Base-by-base conservation (phyloP, 2,797 vertebrate genomes). In the Cetoscarus ocellatus region DNA sequence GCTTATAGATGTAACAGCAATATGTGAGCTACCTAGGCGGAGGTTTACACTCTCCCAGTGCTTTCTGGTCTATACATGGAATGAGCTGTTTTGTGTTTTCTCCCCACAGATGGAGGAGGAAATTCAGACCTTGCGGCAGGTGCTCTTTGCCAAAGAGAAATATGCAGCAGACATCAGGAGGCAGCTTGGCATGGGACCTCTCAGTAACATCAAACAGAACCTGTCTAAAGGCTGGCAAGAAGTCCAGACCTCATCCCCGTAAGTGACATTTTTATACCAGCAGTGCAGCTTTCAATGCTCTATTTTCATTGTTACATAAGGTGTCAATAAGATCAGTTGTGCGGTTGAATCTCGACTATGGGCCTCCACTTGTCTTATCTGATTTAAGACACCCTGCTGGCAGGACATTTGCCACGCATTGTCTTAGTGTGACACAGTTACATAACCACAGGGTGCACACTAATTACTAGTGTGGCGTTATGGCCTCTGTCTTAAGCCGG, bases 181-280 rank as follows among this genome's bases (percentile, higher is more conserved):
- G 80, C 97, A 96, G 72, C 93, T 99, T 58, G 98, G 98, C 11
- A 77, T 97, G 79, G 96, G 94, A 6, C 93, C 97, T 0, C 82
- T 99, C 73, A 91, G 92, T 61, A 96, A 95, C 73, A 77, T 99
- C 36, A 97, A 96, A 89, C 95, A 96, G 75, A 99, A 97, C 86
- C 79, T 99, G 35, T 95, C 93, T 9, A 96, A 94, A 88, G 94
- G 97, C 83, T 98, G 98, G 97, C 97, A 97, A 0, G 97, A 98
- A 0, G 93, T 99, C 53, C 98, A 99, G 82, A 96, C 95, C 60
- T 99, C 98, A 14, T 91, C 86, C 0, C 96, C 97, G 97, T 99
- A 83, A 94, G 98, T 97, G 39, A 7, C 35, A 14, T 53, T 18
- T 40, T 64, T 35, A n/a, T 5, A 34, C 5, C 3, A 34, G 38